Evolutionary conservation across 2,113 vertebrate genomes (phyloP).

Genomic region (Trogon surrucura): DNA sequence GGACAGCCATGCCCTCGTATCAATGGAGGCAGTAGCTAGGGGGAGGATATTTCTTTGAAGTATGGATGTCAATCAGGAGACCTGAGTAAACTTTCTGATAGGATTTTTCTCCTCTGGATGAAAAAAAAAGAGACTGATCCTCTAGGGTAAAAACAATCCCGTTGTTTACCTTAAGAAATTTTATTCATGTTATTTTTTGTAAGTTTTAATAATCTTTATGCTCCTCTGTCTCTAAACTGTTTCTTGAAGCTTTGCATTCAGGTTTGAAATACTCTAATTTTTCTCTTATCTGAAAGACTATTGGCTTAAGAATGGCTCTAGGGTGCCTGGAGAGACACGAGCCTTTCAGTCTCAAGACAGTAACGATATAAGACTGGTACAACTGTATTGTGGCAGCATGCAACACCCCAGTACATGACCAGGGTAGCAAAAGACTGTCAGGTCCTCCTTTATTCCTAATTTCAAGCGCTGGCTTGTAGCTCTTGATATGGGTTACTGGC

Average conservation of each 20-base stretch:
- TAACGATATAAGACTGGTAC: not conserved
- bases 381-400: not conserved
- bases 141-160: not conserved
- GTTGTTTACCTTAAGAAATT: not conserved
- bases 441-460: not conserved
- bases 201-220: conserved; percentile 13
- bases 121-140: not conserved
- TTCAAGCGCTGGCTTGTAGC: not conserved
- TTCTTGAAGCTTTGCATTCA: not conserved
- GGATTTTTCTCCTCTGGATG: not conserved
- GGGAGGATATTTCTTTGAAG: not conserved
- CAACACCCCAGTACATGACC: not conserved
- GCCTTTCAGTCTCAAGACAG: not conserved
- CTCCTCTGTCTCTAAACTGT: not conserved
- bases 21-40: not conserved
- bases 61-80: not conserved
- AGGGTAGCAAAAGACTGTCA: not conserved
- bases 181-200: not conserved
- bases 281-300: not conserved
- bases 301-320: not conserved
- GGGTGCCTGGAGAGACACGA: not conserved
- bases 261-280: conserved; percentile 27
- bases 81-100: conserved; percentile 9
- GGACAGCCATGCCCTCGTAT: not conserved
- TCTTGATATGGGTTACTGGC: not conserved